These are phyloP conservation scores for Odontothrips loti DNA, from an alignment of 2,888 invertebrate species.

Conservation along the genomic window DNA sequence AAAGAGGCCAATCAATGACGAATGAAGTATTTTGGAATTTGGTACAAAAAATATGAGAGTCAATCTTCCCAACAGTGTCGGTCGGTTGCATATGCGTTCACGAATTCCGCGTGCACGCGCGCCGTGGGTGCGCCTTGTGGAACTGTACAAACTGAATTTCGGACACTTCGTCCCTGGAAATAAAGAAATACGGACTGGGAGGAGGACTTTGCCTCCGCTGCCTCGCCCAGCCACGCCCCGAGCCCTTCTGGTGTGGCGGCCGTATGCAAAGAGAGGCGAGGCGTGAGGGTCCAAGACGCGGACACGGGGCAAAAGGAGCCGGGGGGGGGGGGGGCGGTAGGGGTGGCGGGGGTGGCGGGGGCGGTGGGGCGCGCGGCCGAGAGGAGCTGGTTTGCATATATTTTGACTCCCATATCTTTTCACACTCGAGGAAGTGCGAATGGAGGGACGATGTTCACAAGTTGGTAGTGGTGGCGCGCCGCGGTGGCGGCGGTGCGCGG, in stretches of 20 bases:
- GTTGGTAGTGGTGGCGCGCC: not conserved
- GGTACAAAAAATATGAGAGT: too few relatives aligned
- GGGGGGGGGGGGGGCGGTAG: not conserved
- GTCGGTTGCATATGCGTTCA: too few relatives aligned
- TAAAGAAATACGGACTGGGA: slow-evolving; percentile 7
- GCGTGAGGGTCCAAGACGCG: not conserved
- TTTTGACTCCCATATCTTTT: slow-evolving; percentile 26
- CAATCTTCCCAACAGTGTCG: too few relatives aligned
- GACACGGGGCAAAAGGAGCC: not conserved
- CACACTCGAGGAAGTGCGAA: slow-evolving; percentile 23
- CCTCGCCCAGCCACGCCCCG: not conserved
- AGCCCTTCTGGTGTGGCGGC: not conserved
- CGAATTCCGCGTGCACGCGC: not conserved
- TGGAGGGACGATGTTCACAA: slow-evolving; percentile 22
- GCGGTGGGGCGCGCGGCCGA: not conserved
- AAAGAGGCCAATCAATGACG: too few relatives aligned
- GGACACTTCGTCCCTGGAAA: slow-evolving; percentile 18
- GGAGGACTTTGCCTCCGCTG: not conserved
- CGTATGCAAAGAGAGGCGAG: slow-evolving; percentile 21
- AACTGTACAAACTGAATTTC: slow-evolving; percentile 25
- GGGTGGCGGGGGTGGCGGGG: not conserved
- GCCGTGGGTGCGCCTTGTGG: too few relatives aligned
- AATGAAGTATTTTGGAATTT: too few relatives aligned
- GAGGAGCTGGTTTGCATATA: slow-evolving; percentile 24
- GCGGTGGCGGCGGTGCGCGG: not conserved